Evolutionary conservation across 2,113 vertebrate species (phyloP), one percentile per base, ranked within the genome.

Genomic region (Neomonachus schauinslandi): DNA sequence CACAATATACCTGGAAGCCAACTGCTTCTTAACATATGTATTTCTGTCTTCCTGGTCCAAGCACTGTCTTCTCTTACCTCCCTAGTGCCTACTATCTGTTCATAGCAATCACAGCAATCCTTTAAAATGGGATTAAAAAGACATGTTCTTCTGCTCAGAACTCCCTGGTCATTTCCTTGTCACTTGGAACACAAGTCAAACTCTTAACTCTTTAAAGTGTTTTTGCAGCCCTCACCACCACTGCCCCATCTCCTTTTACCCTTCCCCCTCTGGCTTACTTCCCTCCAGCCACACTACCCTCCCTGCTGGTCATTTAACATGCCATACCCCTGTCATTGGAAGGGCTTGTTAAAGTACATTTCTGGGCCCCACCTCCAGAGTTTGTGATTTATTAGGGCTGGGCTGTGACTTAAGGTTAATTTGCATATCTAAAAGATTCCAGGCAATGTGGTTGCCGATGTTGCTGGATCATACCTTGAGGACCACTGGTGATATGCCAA

Each of bases 341-440:
- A 90, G 4, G 4, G 13, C 59, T 93, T 72, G 19, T 71, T 71
- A 89, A 77, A 81, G 65, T 13, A 36, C 21, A 33, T 89, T 95
- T 74, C n/a, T 26, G 22, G 33, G 11, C 22, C 24, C 28, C 15
- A 0, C 2, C 4, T 26, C 31, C 4, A 59, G 36, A 94, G 6
- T 69, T 69, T 59, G 28, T 80, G 42, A 61, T 61, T 89, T 18
- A 63, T 18, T 9, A 76, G 21, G 49, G 21, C 4, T 76, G 39
- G 10, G 2, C 5, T 69, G 16, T 84, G n/a, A 71, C 36, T 59
- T 42, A 42, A 42, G 51, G 11, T n/a, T 80, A 92, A 57, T 79
- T 69, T 92, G 42, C 19, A 90, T 90, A 85, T 97, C 46, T 74
- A 74, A 83, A 83, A 95, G 7, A 2, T 79, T 80, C 36, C 71